These are phyloP conservation scores for Mohoua ochrocephala DNA, from an alignment of 2,113 vertebrate species.

Conservation along the genomic window DNA sequence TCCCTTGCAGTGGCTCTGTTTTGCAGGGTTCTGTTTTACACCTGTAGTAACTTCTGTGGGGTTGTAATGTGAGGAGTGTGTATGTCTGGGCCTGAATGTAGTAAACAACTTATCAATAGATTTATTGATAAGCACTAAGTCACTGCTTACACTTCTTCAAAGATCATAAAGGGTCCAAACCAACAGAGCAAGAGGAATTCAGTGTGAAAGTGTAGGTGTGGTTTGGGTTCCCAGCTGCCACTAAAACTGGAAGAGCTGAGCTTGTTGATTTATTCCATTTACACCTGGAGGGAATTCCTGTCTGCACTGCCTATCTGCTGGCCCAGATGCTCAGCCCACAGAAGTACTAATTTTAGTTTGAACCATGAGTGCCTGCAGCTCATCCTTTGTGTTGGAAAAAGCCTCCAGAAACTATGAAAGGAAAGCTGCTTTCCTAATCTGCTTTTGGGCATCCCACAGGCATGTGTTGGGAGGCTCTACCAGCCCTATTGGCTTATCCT, in stretches of 20 bases:
- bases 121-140: neutral
- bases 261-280: slow-evolving; percentile 14
- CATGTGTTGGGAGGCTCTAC: neutral
- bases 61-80: rapidly evolving
- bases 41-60: neutral
- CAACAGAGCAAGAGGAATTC: neutral
- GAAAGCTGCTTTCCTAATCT: neutral
- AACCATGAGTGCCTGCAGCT: neutral
- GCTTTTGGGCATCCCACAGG: neutral
- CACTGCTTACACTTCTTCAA: neutral
- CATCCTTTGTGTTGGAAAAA: neutral
- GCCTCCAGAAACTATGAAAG: neutral
- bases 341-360: neutral
- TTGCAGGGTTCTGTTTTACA: neutral
- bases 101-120: neutral
- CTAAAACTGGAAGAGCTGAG: neutral
- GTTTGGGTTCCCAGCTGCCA: neutral
- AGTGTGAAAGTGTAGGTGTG: neutral
- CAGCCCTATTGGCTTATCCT: neutral
- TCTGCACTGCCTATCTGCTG: neutral
- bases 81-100: neutral
- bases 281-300: neutral
- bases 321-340: neutral
- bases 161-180: neutral
- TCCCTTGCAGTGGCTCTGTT: neutral